Base-by-base conservation (phyloP, 2,888 invertebrate species). In the Gisinianus flammeolus region DNA sequence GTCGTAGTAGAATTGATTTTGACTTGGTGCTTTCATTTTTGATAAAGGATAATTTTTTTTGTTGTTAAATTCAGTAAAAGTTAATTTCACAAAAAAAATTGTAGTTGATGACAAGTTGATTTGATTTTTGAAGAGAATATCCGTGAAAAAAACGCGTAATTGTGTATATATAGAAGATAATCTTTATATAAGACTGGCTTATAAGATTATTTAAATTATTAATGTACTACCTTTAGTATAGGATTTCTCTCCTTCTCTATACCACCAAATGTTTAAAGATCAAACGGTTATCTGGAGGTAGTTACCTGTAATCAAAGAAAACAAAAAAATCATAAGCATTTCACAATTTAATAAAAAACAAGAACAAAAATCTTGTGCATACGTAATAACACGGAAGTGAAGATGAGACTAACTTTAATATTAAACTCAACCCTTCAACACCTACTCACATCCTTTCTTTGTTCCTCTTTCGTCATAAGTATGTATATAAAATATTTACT, bases 271-370 rank as follows among this genome's bases (percentile, higher is more conserved):
- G 3, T 58, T 24, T 24, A n/a, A 24, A 24, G 24, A 24, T 26
- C 22, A 22, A 24, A 62, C 24, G 26, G 28, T 16, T 24, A 62
- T 22, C 26, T 58, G 58, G 62, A 28, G 62, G 62, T 62, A 62
- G 62, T 62, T 62, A 62, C 62, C 62, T 62, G 62, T 62, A 62
- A 62, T 26, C 24, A 62, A 62, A 54, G 3, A 5, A 62, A 62
- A 62, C 22, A 62, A 62, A 62, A 28, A n/a, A n/a, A n/a, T n/a
- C n/a, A n/a, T n/a, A n/a, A n/a, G n/a, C n/a, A n/a, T n/a, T n/a
- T n/a, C n/a, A n/a, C n/a, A n/a, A n/a, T n/a, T n/a, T n/a, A n/a
- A n/a, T n/a, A n/a, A n/a, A n/a, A n/a, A n/a, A n/a, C n/a, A n/a
- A n/a, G n/a, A n/a, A n/a, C n/a, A n/a, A n/a, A n/a, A n/a, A n/a